A percentile compares a stretch with the other conserved stretches of the same genome.
phyloP scores from a whole-genome alignment of 2,888 invertebrate species.

The Cantharis lateralis region DNA sequence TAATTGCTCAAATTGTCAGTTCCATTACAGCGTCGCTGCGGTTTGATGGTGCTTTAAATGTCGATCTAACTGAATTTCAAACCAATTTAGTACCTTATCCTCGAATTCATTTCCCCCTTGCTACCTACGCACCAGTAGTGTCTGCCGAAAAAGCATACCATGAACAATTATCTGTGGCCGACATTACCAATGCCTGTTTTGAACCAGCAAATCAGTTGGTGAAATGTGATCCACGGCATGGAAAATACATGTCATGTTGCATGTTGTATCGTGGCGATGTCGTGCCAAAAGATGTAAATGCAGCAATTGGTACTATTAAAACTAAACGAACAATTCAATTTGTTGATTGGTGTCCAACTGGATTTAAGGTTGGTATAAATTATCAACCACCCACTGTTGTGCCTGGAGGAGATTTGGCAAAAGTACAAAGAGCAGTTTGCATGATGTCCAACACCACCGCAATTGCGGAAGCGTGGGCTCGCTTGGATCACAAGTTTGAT shows the following conservation, averaged over 20 bases:
- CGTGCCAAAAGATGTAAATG: neutral
- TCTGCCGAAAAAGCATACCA: neutral
- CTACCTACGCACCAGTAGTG: neutral
- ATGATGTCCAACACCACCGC: neutral
- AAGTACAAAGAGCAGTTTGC: neutral
- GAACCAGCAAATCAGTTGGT: neutral
- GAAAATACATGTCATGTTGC: neutral
- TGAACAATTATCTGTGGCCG: neutral
- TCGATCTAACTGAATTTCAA: constrained; percentile 66
- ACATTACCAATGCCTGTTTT: neutral
- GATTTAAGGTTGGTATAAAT: neutral
- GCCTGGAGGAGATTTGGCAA: neutral
- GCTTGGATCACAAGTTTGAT: constrained; percentile 70
- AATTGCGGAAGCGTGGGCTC: constrained; percentile 41
- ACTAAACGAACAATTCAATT: neutral
- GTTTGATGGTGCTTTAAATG: constrained; percentile 64
- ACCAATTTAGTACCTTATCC: constrained; percentile 51
- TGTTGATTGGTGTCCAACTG: neutral
- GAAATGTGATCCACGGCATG: neutral
- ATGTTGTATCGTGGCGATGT: neutral
- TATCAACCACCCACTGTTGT: neutral
- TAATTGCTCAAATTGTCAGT: constrained; percentile 61
- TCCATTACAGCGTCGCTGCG: constrained; percentile 65
- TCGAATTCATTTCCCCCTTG: neutral
- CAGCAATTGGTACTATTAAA: constrained; percentile 47